Conservation (phyloP, 2,797 vertebrate species). For the Sebastolobus alascanus region DNA sequence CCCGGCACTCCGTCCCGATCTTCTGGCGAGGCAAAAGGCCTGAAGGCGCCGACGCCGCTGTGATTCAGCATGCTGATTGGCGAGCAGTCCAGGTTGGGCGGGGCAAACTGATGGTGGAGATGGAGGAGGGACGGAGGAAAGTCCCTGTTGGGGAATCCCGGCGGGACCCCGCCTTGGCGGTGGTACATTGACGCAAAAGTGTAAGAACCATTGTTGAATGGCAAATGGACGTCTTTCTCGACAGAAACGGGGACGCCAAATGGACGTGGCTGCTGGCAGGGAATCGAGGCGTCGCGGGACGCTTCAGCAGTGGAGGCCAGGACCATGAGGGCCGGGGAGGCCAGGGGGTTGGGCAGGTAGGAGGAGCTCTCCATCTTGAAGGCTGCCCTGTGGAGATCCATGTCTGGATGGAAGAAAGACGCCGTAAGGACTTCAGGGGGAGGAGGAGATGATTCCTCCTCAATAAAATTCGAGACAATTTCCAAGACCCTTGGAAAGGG, state of each 20-base stretch:
- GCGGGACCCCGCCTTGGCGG: constrained; percentile 94
- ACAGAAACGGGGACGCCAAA: constrained; percentile 97
- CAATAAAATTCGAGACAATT: constrained; percentile 45
- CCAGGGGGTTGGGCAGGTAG: constrained; percentile 97
- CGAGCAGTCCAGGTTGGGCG: constrained; percentile 98
- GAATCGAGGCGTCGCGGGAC: constrained; percentile 96
- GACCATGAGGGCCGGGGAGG: constrained; percentile 98
- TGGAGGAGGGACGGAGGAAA: constrained; percentile 98
- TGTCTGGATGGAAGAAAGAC: constrained; percentile 81
- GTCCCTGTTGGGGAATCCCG: constrained; percentile 96
- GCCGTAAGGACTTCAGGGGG: constrained; percentile 70
- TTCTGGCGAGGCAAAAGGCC: constrained; percentile 96
- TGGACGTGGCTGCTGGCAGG: constrained; percentile 96
- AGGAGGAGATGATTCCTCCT: constrained; percentile 74
- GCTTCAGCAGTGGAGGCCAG: constrained; percentile 98
- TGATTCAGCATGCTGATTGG: constrained; percentile 99
- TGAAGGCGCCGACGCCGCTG: constrained; percentile 97
- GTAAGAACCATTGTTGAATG: constrained; percentile 98
- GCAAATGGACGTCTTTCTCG: constrained; percentile 98
- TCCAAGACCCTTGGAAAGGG: constrained; percentile 68
- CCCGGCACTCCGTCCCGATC: constrained; percentile 93
- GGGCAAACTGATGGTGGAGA: constrained; percentile 98
- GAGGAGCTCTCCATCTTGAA: constrained; percentile 99
- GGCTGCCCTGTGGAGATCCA: constrained; percentile 99
- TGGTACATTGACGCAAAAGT: constrained; percentile 99